Conservation (phyloP, 2,113 vertebrate genomes). For the Gulo gulo region DNA sequence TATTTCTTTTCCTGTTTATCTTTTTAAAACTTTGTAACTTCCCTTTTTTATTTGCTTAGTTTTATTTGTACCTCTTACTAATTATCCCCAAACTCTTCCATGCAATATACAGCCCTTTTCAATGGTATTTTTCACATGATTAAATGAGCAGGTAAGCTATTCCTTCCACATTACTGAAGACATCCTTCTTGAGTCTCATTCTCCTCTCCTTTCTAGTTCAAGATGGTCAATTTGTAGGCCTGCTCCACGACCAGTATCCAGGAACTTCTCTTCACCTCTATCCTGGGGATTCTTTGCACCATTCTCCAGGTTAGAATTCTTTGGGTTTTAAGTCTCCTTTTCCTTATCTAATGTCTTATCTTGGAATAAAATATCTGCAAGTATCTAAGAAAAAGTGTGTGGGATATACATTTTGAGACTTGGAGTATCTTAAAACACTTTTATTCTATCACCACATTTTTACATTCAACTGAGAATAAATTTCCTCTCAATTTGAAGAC, state of each 20-base stretch:
- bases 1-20: slow-evolving; percentile 6
- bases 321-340: not conserved
- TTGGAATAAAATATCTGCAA: not conserved
- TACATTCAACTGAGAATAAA: not conserved
- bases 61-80: not conserved
- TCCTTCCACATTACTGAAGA: not conserved
- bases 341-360: not conserved
- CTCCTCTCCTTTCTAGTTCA: not conserved
- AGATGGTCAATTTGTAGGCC: not conserved
- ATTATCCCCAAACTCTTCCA: not conserved
- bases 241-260: not conserved
- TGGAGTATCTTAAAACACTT: not conserved
- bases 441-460: not conserved
- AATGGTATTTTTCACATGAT: not conserved
- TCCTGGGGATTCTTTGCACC: not conserved
- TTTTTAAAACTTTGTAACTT: not conserved
- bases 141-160: not conserved
- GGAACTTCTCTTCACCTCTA: not conserved
- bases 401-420: not conserved
- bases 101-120: not conserved
- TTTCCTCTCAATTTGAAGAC: not conserved
- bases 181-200: not conserved
- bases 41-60: not conserved
- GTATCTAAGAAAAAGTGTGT: not conserved
- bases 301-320: not conserved